Conservation (phyloP, 2,888 invertebrate genomes). For the Oegoconia quadripuncta region DNA sequence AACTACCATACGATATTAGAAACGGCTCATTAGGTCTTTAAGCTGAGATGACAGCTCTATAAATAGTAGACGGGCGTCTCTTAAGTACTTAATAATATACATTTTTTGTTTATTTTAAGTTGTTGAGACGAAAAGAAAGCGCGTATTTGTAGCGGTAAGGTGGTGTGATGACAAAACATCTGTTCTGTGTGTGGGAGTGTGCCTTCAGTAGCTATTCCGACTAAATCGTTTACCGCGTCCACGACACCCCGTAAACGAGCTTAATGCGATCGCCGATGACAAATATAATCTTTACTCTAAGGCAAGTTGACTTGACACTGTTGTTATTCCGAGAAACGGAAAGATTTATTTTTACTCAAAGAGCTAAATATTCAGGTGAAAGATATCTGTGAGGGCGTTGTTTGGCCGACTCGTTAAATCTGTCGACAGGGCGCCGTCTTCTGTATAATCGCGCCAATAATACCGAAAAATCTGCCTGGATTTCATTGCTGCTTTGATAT, state of each 20-base stretch:
- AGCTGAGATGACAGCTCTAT: constrained; percentile 71
- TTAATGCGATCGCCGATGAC: constrained; percentile 69
- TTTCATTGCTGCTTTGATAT: constrained; percentile 63
- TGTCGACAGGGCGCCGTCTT: constrained; percentile 54
- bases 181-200: constrained; percentile 48
- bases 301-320: constrained; percentile 70
- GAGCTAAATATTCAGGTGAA: constrained; percentile 77
- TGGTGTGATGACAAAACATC: constrained; percentile 64
- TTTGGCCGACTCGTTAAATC: constrained; percentile 67
- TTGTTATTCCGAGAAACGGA: constrained; percentile 73
- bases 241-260: constrained; percentile 64
- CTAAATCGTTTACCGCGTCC: constrained; percentile 63
- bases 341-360: constrained; percentile 76
- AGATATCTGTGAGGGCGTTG: constrained; percentile 70
- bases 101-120: constrained; percentile 56
- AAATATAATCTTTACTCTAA: constrained; percentile 76
- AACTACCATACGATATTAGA: constrained; percentile 65
- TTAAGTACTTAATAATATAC: constrained; percentile 42
- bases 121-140: constrained; percentile 45
- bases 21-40: constrained; percentile 75
- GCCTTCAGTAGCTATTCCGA: constrained; percentile 44
- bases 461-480: constrained; percentile 66
- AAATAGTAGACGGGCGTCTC: constrained; percentile 56
- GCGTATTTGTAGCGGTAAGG: constrained; percentile 45
- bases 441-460: constrained; percentile 76